Evolutionary conservation across 1,140 invertebrate genomes (phyloP).

Genomic region (Cyrtorhinus lividipennis): DNA sequence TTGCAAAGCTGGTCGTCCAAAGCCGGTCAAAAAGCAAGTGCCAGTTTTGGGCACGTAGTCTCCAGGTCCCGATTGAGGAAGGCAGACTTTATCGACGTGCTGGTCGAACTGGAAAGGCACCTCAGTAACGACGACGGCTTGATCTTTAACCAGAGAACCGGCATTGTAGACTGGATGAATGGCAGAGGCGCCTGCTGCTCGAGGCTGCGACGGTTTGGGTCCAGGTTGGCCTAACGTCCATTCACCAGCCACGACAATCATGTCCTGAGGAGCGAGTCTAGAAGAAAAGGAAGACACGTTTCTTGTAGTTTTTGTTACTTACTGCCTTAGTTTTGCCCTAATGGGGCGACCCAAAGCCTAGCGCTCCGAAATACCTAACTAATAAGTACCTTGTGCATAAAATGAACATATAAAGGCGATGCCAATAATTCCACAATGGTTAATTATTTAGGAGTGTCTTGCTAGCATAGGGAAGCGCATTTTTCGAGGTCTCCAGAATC

Average conservation of each 20-base stretch:
- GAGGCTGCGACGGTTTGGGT: constrained; percentile 50
- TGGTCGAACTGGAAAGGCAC: constrained; percentile 43
- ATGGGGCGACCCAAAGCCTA: too few relatives aligned
- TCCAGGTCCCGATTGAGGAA: constrained; percentile 33
- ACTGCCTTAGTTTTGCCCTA: too few relatives aligned
- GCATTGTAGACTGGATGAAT: constrained; percentile 53
- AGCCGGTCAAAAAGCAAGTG: constrained; percentile 57
- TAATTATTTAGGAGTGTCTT: too few relatives aligned
- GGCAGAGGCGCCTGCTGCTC: constrained; percentile 49
- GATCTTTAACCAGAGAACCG: constrained; percentile 46
- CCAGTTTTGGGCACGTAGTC: constrained; percentile 33
- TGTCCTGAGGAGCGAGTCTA: constrained; percentile 43
- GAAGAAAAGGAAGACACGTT: constrained; percentile 22
- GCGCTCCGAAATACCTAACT: too few relatives aligned
- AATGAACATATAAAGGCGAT: too few relatives aligned
- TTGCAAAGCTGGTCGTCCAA: constrained; percentile 63
- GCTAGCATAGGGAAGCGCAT: too few relatives aligned
- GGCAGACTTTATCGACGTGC: constrained; percentile 59
- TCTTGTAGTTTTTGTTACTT: not conserved
- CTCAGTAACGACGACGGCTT: constrained; percentile 52
- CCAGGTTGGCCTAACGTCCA: constrained; percentile 63
- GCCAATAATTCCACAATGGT: too few relatives aligned
- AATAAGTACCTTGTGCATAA: too few relatives aligned
- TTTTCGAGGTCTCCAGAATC: too few relatives aligned
- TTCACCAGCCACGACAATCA: constrained; percentile 67